These are phyloP conservation scores for Brassicogethes aeneus DNA, from an alignment of 2,888 invertebrate genomes.

Conservation along the genomic window DNA sequence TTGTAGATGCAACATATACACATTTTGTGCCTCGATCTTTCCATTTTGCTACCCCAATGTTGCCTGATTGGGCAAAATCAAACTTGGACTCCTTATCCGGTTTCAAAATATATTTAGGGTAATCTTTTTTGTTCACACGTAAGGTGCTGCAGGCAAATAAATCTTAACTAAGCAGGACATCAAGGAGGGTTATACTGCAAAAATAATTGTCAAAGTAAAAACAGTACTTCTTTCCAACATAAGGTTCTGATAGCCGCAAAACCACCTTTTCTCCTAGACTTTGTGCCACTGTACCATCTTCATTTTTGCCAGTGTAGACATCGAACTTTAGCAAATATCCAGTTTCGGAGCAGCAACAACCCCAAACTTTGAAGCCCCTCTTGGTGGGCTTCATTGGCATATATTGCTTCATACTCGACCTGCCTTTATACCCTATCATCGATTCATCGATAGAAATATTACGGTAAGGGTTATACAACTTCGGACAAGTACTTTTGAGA, in stretches of 20 bases:
- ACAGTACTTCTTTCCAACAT: slow-evolving; percentile 9
- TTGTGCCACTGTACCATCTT: slow-evolving; percentile 3
- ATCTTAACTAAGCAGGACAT: slow-evolving; percentile 8
- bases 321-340: slow-evolving; percentile 9
- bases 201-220: slow-evolving; percentile 12
- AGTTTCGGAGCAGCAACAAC: slow-evolving; percentile 6
- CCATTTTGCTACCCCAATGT: slow-evolving; percentile 10
- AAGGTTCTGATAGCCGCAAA: slow-evolving; percentile 8
- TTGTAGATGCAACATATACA: slow-evolving; percentile 10
- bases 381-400: too few relatives aligned
- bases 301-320: slow-evolving; percentile 8
- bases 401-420: too few relatives aligned
- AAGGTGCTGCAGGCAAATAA: slow-evolving; percentile 6
- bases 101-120: slow-evolving; percentile 1
- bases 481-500: slow-evolving; percentile 4
- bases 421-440: too few relatives aligned
- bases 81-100: slow-evolving; percentile 7
- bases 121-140: slow-evolving; percentile 5
- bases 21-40: slow-evolving; percentile 10
- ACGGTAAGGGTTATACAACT: slow-evolving; percentile 7
- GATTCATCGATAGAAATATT: slow-evolving; percentile 9
- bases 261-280: slow-evolving; percentile 5
- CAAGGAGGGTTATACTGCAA: slow-evolving; percentile 5
- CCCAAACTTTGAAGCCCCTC: too few relatives aligned
- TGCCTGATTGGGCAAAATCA: slow-evolving; percentile 11